phyloP scores from a whole-genome alignment of 2,888 invertebrate species.

The Matsumyia berberina region DNA sequence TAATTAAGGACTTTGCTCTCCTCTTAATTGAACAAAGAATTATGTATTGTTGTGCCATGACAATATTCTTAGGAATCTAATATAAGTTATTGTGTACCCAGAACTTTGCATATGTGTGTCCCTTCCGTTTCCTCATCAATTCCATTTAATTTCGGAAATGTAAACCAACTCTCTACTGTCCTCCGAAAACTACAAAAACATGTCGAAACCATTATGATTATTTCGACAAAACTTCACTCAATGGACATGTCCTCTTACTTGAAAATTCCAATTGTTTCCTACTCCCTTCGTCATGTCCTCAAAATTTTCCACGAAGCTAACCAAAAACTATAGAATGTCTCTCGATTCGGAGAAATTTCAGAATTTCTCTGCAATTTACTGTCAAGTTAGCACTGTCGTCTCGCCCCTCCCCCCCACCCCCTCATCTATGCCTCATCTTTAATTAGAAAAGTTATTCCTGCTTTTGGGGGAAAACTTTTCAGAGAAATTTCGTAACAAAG shows the following conservation, averaged over 20 bases:
- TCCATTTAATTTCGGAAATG: not conserved
- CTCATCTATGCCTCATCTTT: conserved; percentile 4
- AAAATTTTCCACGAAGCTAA: not conserved
- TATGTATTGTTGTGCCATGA: too few relatives aligned
- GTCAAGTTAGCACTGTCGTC: not conserved
- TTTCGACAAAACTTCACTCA: conserved; percentile 11
- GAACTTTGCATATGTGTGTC: too few relatives aligned
- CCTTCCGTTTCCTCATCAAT: too few relatives aligned
- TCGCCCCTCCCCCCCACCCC: too few relatives aligned
- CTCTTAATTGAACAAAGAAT: too few relatives aligned
- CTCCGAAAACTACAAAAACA: not conserved
- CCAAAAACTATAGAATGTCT: conserved; percentile 17
- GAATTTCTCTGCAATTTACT: conserved; percentile 18
- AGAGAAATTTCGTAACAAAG: not conserved
- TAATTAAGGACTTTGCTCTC: too few relatives aligned
- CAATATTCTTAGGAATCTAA: too few relatives aligned
- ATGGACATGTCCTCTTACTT: not conserved
- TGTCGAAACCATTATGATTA: conserved; percentile 2
- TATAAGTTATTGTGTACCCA: too few relatives aligned
- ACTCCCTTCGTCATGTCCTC: conserved; percentile 6
- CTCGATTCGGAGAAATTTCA: conserved; percentile 23
- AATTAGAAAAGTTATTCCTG: conserved; percentile 69
- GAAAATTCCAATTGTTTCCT: not conserved
- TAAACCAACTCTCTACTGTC: not conserved
- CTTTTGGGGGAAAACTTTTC: conserved; percentile 10